phyloP scores from a whole-genome alignment of 2,888 invertebrate species.

The Cephalotes varians region DNA sequence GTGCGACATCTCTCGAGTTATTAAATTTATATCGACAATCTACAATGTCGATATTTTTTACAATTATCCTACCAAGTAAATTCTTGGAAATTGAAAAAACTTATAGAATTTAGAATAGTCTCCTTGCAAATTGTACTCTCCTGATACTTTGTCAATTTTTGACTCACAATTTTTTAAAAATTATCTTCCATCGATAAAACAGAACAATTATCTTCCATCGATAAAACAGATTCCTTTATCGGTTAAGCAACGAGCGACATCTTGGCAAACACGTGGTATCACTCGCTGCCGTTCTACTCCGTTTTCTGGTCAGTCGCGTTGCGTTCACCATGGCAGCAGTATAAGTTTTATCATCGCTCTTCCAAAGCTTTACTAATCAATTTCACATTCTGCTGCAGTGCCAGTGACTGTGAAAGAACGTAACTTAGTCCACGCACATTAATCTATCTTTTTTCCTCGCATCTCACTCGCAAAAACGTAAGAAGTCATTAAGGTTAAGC shows the following conservation, averaged over 20 bases:
- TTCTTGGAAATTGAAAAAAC: no score
- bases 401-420: slow-evolving; percentile 83
- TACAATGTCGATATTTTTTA: no score
- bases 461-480: neutral
- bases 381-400: slow-evolving; percentile 85
- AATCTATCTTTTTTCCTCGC: neutral
- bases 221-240: neutral
- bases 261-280: neutral
- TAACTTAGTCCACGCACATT: neutral
- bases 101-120: no score
- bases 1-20: no score
- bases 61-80: no score
- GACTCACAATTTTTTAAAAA: no score
- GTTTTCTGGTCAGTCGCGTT: neutral
- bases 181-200: no score
- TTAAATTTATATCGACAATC: no score
- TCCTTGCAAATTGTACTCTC: no score
- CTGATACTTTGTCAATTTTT: no score
- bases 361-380: slow-evolving; percentile 22
- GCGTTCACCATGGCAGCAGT: slow-evolving; percentile 25
- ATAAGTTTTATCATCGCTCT: slow-evolving; percentile 30
- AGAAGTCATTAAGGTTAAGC: slow-evolving; percentile 3
- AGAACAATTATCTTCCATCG: neutral
- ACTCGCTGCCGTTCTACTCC: neutral
- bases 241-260: neutral